These are phyloP conservation scores for Bothrops jararaca DNA, from an alignment of 2,113 vertebrate species.

Conservation along the genomic window DNA sequence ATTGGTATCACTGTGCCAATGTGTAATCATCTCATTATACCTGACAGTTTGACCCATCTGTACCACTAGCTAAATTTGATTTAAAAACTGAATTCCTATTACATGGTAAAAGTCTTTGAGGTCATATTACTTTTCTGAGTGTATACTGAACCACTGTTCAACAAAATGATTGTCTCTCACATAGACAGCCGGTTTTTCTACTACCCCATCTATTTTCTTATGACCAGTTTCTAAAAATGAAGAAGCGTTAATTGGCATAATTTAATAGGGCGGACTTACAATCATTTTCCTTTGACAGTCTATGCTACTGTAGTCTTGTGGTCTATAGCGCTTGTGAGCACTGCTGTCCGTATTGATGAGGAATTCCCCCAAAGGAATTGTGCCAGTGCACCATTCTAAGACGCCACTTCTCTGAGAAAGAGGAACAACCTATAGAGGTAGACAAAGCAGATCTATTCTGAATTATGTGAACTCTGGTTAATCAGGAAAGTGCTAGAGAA, in stretches of 20 bases:
- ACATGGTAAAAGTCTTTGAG: background rate
- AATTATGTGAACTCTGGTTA: background rate
- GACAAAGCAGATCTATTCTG: background rate
- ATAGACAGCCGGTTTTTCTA: background rate
- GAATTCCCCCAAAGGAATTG: conserved; percentile 90
- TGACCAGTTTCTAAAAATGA: background rate
- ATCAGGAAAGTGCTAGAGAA: background rate
- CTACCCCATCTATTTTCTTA: background rate
- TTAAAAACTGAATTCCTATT: background rate
- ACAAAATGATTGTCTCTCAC: background rate
- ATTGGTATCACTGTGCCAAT: background rate
- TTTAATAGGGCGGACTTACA: conserved; percentile 66
- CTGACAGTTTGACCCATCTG: background rate
- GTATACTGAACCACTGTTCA: background rate
- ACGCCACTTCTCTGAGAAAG: conserved; percentile 94
- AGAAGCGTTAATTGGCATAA: background rate
- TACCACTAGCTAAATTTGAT: background rate
- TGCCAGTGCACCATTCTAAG: conserved; percentile 95
- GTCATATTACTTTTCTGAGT: background rate
- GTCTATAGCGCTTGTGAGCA: conserved; percentile 89
- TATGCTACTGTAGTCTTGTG: conserved; percentile 74
- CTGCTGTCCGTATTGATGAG: conserved; percentile 80
- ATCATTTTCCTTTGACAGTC: conserved; percentile 83
- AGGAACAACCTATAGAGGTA: conserved; percentile 84
- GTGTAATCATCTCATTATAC: background rate